Conservation (phyloP, 1,140 invertebrate genomes). For the Asbolus verrucosus region DNA sequence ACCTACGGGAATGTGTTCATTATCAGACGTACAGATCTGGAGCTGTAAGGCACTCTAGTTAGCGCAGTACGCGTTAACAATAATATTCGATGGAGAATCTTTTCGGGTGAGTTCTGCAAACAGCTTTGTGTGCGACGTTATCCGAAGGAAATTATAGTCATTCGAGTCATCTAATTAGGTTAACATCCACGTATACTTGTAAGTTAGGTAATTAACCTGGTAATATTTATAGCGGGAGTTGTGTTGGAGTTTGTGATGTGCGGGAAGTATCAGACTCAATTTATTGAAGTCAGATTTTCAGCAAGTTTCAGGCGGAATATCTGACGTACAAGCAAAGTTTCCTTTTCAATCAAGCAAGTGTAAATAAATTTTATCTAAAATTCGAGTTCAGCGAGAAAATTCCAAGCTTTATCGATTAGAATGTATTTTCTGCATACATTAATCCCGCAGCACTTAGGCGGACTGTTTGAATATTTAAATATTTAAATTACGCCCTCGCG, state of each 20-base stretch:
- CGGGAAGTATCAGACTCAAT: conserved; percentile 5
- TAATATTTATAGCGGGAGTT: conserved; percentile 40
- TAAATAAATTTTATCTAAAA: conserved; percentile 40
- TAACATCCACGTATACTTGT: conserved; percentile 42
- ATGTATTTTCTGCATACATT: conserved; percentile 23
- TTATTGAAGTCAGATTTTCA: conserved; percentile 32
- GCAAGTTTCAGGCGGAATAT: conserved; percentile 28
- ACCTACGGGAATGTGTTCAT: conserved; percentile 22
- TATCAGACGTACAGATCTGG: conserved; percentile 22
- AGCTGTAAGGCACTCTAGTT: conserved; percentile 21
- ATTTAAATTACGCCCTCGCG: conserved; percentile 30
- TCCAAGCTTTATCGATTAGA: conserved; percentile 26
- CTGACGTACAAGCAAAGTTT: conserved; percentile 37
- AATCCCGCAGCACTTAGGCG: conserved; percentile 21
- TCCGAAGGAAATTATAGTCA: conserved; percentile 42
- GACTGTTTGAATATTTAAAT: conserved; percentile 39
- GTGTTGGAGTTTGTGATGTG: conserved; percentile 19
- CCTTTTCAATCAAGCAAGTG: conserved; percentile 36
- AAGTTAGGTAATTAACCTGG: conserved; percentile 41
- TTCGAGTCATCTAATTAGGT: conserved; percentile 41
- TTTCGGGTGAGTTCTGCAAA: conserved; percentile 12
- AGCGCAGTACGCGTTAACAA: conserved; percentile 13
- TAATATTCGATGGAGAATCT: conserved; percentile 7
- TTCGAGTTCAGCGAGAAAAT: conserved; percentile 31
- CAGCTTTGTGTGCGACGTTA: background rate